Evolutionary conservation across 2,797 vertebrate species (phyloP), one percentile per base, ranked within the genome.

Genomic region (Odontamblyopus lacepedii): DNA sequence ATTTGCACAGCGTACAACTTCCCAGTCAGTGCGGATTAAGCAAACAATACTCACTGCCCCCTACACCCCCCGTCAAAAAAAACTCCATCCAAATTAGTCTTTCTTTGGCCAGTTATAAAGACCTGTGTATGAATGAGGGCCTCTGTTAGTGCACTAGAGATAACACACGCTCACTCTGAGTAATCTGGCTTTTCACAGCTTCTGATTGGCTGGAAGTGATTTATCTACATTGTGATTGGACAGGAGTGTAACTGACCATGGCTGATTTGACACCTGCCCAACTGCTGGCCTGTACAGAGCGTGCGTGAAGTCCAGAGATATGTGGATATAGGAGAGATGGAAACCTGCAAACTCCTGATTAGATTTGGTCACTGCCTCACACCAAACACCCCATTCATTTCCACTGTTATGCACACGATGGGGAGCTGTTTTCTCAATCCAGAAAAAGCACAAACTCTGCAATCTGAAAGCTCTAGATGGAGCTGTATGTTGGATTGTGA

Each of bases 1-100:
- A 92, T 93, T 92, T 94, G 90, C 90, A 89, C 88, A 90, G 86
- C 78, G 90, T 91, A 92, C 91, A 92, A 92, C 92, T 92, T 92
- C 89, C 89, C 91, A 93, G 92, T 93, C 88, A 92, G 85, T 90
- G 86, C 81, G 90, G 91, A 93, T 93, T 93, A 93, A 83, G 80
- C 91, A 92, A 93, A 93, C 91, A 92, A 94, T 92, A 80, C 87
- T 68, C 85, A 81, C 88, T 87, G 87, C 87, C 85, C 85, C 66
- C 80, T 81, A 73, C 85, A 82, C 87, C 85, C 77, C 86, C 32
- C n/a, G 71, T 63, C 83, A 88, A 86, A 86, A 86, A 91, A 88
- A 79, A 73, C 87, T 92, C 88, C 88, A 82, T 87, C 87, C 90
- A 93, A 93, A 92, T 92, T 89, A 91, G 90, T 85, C 87, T 91